Percentiles rank a stretch among this genome's conserved stretches.
These are phyloP conservation scores for Camponotus vicinus DNA, from an alignment of 1,140 invertebrate species.

Conservation along the genomic window DNA sequence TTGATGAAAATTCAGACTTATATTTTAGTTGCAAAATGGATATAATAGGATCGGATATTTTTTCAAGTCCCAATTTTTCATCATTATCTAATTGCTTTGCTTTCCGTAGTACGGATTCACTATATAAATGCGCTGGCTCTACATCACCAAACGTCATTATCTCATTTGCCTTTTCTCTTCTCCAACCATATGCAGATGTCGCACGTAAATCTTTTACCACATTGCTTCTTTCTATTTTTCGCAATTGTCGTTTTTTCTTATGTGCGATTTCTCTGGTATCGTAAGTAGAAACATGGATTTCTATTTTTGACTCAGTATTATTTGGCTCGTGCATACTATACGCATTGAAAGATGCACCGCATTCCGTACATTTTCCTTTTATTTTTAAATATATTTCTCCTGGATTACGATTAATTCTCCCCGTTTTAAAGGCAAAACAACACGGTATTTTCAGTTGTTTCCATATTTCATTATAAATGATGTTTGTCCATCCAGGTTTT, in stretches of 20 bases:
- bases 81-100: not conserved
- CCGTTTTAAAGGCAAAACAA: not conserved
- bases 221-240: not conserved
- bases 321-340: not conserved
- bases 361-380: not conserved
- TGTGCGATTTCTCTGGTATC: not conserved
- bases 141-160: slow-evolving; percentile 13
- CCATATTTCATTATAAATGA: slow-evolving; percentile 59
- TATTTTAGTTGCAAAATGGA: slow-evolving; percentile 8
- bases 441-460: slow-evolving; percentile 6
- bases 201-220: not conserved
- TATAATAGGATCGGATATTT: not conserved
- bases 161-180: not conserved
- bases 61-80: not conserved
- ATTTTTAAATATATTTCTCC: slow-evolving; percentile 15
- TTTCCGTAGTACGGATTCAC: not conserved
- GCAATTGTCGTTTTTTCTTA: slow-evolving; percentile 3
- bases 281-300: slow-evolving; percentile 12
- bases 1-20: not conserved
- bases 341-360: not conserved
- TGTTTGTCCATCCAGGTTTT: slow-evolving; percentile 5
- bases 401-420: not conserved
- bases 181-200: not conserved
- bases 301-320: not conserved
- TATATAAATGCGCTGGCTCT: slow-evolving; percentile 11